Conservation (phyloP, 2,113 vertebrate genomes). For the Silurus glanis region DNA sequence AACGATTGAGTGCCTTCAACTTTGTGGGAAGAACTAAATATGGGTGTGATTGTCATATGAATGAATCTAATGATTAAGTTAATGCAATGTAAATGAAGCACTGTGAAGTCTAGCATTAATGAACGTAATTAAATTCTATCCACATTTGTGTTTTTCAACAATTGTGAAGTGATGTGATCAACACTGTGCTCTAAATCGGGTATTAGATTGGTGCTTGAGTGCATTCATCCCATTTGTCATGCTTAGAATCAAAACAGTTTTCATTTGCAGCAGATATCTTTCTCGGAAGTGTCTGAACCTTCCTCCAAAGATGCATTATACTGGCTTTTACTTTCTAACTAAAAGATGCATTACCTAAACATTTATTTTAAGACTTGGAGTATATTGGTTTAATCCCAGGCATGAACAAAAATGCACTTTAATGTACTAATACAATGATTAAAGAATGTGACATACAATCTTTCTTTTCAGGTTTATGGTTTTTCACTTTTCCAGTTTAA, state of each 20-base stretch:
- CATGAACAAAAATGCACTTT: background rate
- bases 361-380: background rate
- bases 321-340: background rate
- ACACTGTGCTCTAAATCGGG: background rate
- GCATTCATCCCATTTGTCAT: background rate
- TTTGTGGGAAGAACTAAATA: background rate
- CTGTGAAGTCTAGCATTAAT: background rate
- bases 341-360: background rate
- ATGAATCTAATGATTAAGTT: background rate
- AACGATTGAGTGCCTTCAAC: background rate
- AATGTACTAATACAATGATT: background rate
- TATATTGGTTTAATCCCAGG: background rate
- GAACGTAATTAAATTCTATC: background rate
- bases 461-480: background rate
- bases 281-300: background rate
- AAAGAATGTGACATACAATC: background rate
- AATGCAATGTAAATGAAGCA: background rate
- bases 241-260: slow-evolving; percentile 3
- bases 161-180: background rate
- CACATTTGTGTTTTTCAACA: background rate
- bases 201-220: background rate
- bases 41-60: background rate
- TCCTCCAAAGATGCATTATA: background rate
- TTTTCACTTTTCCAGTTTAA: background rate
- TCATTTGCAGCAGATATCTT: background rate